Evolutionary conservation across 2,113 vertebrate genomes (phyloP).

Genomic region (Peucedramus taeniatus): DNA sequence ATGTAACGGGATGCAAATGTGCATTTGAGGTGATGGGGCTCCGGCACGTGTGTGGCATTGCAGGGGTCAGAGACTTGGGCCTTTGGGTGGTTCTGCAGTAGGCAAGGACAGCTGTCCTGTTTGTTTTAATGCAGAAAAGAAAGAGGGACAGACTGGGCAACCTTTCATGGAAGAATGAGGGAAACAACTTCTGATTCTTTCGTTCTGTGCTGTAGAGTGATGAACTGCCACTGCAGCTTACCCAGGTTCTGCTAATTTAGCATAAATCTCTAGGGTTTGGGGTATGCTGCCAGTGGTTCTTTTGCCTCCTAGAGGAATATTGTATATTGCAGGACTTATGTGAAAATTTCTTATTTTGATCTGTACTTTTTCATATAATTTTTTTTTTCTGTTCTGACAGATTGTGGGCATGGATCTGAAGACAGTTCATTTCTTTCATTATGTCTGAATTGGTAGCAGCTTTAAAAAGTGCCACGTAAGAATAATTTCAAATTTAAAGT

Average conservation of each 20-base stretch:
- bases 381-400: neutral
- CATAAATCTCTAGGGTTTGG: neutral
- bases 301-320: neutral
- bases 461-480: neutral
- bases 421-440: neutral
- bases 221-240: neutral
- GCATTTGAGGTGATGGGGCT: neutral
- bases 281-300: neutral
- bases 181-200: neutral
- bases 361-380: neutral
- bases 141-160: neutral
- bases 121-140: neutral
- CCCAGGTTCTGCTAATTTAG: neutral
- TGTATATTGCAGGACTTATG: neutral
- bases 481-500: neutral
- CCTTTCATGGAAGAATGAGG: neutral
- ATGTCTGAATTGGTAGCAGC: neutral
- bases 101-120: neutral
- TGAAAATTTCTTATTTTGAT: neutral
- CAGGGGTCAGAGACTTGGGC: neutral
- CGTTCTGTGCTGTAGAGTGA: neutral
- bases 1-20: accelerated
- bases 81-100: neutral
- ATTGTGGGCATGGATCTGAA: neutral
- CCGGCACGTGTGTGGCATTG: neutral